Evolutionary conservation across 1,140 invertebrate genomes (phyloP).

Genomic region (Copidosoma floridanum): DNA sequence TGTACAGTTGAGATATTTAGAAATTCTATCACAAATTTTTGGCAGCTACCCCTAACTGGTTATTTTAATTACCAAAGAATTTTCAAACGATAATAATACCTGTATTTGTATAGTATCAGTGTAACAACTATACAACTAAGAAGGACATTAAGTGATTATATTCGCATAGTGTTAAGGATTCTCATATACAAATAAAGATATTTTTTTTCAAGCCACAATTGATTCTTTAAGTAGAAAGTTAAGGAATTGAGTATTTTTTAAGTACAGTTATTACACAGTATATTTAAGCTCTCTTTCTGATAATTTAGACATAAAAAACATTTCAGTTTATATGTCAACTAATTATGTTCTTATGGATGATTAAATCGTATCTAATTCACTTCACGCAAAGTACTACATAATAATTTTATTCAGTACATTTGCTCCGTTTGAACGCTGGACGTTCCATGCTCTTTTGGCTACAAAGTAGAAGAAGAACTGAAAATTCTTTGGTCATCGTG

Average conservation of each 20-base stretch:
- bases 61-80: too few species aligned
- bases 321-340: too few species aligned
- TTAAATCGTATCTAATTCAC: not conserved
- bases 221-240: not conserved
- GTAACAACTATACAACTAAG: too few species aligned
- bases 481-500: constrained; percentile 27
- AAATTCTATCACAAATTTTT: too few species aligned
- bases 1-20: too few species aligned
- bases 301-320: too few species aligned
- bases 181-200: not conserved
- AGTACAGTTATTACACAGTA: not conserved
- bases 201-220: not conserved
- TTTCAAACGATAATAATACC: too few species aligned
- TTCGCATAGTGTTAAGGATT: too few species aligned
- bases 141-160: too few species aligned
- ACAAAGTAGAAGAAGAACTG: not conserved
- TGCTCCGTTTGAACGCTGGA: constrained; percentile 24
- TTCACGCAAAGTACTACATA: not conserved
- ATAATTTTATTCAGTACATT: not conserved
- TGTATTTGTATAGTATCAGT: too few species aligned
- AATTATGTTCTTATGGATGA: constrained; percentile 5
- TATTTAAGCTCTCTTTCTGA: too few species aligned
- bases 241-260: constrained; percentile 1
- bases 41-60: too few species aligned
- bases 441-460: constrained; percentile 7